These are phyloP conservation scores for Eonycteris spelaea DNA, from an alignment of 2,113 vertebrate genomes.

Conservation along the genomic window DNA sequence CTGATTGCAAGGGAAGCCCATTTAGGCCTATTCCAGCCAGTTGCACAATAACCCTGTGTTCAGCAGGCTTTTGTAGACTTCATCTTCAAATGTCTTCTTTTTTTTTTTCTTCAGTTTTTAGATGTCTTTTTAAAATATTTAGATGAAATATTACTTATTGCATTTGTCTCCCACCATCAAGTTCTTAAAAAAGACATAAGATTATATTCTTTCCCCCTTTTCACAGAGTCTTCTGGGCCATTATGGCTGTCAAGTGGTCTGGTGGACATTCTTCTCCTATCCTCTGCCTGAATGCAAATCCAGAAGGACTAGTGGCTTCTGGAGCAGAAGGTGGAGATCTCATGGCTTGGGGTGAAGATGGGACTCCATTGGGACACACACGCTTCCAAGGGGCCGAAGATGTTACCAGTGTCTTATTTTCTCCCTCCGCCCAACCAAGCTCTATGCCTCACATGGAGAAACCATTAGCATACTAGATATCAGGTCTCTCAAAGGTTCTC, in stretches of 20 bases:
- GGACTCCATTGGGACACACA: constrained; percentile 74
- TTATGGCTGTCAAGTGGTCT: constrained; percentile 89
- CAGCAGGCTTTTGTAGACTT: background rate
- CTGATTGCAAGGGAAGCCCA: background rate
- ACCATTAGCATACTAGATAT: constrained; percentile 87
- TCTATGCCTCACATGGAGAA: constrained; percentile 90
- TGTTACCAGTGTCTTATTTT: constrained; percentile 87
- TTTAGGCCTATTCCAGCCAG: background rate
- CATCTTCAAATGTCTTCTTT: background rate
- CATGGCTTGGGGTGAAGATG: constrained; percentile 87
- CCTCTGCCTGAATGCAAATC: constrained; percentile 85
- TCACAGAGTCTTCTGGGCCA: constrained; percentile 37
- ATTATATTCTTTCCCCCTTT: background rate
- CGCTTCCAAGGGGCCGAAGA: constrained; percentile 83
- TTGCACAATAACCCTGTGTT: background rate
- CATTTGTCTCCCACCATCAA: background rate
- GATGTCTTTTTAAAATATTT: constrained; percentile 12
- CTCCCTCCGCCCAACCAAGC: constrained; percentile 74
- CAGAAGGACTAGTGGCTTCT: constrained; percentile 88
- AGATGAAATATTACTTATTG: background rate
- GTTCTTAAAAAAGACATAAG: background rate
- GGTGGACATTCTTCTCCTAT: constrained; percentile 87
- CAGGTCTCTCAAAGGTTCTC: constrained; percentile 82
- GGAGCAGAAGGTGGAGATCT: constrained; percentile 91
- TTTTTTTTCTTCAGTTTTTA: background rate